These are phyloP conservation scores for Neoscelio sp. DNA, from an alignment of 2,888 invertebrate species.

Conservation along the genomic window DNA sequence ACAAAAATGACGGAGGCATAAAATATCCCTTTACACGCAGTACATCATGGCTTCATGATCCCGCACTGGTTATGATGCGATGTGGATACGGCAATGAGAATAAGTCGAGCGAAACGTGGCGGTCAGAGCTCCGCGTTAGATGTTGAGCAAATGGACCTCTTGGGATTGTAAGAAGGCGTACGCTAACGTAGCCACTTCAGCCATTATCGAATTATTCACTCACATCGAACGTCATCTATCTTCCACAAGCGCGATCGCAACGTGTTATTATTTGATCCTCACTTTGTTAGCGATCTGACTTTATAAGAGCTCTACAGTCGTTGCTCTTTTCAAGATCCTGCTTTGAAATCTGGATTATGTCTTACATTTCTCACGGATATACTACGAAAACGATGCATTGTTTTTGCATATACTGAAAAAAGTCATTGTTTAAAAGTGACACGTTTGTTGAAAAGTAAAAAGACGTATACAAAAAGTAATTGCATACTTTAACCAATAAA, in stretches of 20 bases:
- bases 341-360: constrained; percentile 78
- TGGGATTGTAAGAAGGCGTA: constrained; percentile 58
- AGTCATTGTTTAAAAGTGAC: not conserved
- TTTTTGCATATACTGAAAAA: too few species aligned
- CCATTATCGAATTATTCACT: constrained; percentile 83
- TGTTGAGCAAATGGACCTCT: constrained; percentile 70
- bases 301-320: constrained; percentile 74
- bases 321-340: constrained; percentile 75
- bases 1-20: constrained; percentile 57
- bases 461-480: too few species aligned
- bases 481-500: too few species aligned
- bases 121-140: constrained; percentile 75
- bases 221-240: constrained; percentile 80
- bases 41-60: constrained; percentile 57
- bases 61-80: constrained; percentile 41
- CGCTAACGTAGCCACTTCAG: constrained; percentile 72
- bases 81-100: constrained; percentile 53
- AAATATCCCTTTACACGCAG: constrained; percentile 61
- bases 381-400: constrained; percentile 40
- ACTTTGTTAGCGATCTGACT: constrained; percentile 82
- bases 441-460: constrained; percentile 16
- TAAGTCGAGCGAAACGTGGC: constrained; percentile 69
- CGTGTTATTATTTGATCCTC: constrained; percentile 83
- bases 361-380: constrained; percentile 73
- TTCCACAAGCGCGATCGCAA: constrained; percentile 79